phyloP scores from a whole-genome alignment of 2,888 invertebrate genomes.

The Xanthia icteritia region DNA sequence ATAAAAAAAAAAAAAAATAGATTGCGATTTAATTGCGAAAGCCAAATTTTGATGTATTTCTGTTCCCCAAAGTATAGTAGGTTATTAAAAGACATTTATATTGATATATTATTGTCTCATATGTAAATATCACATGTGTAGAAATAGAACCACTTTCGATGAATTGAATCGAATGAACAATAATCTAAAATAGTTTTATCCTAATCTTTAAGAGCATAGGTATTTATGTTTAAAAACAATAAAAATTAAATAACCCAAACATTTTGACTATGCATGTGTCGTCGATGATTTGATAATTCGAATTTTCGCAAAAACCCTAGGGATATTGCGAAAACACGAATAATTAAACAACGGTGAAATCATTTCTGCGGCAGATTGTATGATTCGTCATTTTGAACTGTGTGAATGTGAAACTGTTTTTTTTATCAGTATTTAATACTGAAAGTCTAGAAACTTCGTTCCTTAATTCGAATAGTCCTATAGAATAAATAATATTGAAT shows the following conservation, averaged over 20 bases:
- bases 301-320: too few relatives aligned
- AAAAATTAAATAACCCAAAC: conserved; percentile 14
- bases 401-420: too few relatives aligned
- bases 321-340: too few relatives aligned
- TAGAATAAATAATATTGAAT: conserved; percentile 9
- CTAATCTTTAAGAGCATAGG: conserved; percentile 38
- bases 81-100: conserved; percentile 63
- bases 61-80: conserved; percentile 18
- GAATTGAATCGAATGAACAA: conserved; percentile 26
- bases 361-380: too few relatives aligned
- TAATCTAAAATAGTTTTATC: conserved; percentile 12
- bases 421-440: conserved; percentile 33
- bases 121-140: conserved; percentile 28
- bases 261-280: not conserved
- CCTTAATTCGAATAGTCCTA: conserved; percentile 10
- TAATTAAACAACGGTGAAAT: too few relatives aligned
- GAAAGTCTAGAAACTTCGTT: not conserved
- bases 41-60: conserved; percentile 42
- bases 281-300: too few relatives aligned
- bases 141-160: conserved; percentile 14
- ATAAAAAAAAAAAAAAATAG: conserved; percentile 17
- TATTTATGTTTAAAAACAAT: conserved; percentile 32
- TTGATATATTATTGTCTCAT: conserved; percentile 31
- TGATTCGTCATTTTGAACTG: too few relatives aligned
- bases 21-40: conserved; percentile 28